Evolutionary conservation across 2,113 vertebrate genomes (phyloP).

Genomic region (Oncorhynchus keta): DNA sequence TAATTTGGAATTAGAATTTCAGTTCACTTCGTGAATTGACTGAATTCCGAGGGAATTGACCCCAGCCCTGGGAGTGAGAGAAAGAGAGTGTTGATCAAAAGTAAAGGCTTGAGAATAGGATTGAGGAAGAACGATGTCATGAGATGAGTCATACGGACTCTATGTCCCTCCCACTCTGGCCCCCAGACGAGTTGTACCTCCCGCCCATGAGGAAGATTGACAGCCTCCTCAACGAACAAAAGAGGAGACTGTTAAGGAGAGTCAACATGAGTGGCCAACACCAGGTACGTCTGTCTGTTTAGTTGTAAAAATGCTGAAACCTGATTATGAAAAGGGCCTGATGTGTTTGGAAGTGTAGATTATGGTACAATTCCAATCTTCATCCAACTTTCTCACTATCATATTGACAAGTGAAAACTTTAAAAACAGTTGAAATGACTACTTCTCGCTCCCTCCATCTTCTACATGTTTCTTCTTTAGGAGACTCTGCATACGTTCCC

Average conservation of each 20-base stretch:
- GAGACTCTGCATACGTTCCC: conserved; percentile 85
- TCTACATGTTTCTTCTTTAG: conserved; percentile 50
- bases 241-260: conserved; percentile 79
- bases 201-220: conserved; percentile 86
- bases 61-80: background rate
- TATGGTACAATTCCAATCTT: background rate
- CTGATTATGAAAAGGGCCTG: too few species aligned
- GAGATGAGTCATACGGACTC: background rate
- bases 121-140: background rate
- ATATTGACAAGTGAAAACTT: background rate
- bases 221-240: conserved; percentile 82
- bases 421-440: background rate
- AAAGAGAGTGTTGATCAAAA: background rate
- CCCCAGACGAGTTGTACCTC: conserved; percentile 81
- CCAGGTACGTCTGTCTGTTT: conserved; percentile 64
- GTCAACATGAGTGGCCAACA: conserved; percentile 77
- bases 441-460: background rate
- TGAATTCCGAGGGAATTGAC: too few species aligned
- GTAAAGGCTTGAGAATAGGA: background rate
- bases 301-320: too few species aligned
- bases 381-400: conserved; percentile 17
- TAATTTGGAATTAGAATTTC: too few species aligned
- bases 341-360: too few species aligned
- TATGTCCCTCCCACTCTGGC: background rate
- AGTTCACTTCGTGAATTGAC: too few species aligned